Evolutionary conservation across 2,888 invertebrate genomes (phyloP), one percentile per base, ranked within the genome.

Genomic region (Scaptomyza parva): DNA sequence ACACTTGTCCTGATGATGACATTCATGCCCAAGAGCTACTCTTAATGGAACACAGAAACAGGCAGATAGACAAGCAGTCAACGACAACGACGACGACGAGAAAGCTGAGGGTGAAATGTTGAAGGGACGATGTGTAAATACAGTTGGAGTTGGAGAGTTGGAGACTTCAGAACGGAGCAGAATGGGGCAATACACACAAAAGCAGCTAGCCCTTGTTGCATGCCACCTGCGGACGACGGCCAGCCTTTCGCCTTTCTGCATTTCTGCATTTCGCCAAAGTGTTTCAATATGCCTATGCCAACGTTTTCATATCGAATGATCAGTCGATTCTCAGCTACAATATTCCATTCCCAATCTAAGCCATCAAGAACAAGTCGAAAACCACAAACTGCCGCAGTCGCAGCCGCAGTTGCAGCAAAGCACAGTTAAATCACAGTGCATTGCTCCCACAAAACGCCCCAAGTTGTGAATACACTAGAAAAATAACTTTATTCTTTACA

Each of bases 21-120:
- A 86, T 86, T 86, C 81, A 83, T 86, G 81, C 86, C 78, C 81
- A 83, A 88, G 84, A 82, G 86, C 81, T 70, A 82, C 88, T 82
- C 76, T 77, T 80, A 78, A 79, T 80, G 78, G 66, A 82, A 48
- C 78, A 73, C 70, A 64, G 65, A 61, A 51, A 61, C 68, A 54
- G 43, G 18, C 70, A 75, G 64, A 71, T 67, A 71, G 67, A 71
- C 67, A 75, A 69, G 59, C 76, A 58, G 18, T 17, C 70, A 69
- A 53, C 54, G 55, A 52, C 47, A 44, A 30, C n/a, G n/a, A n/a
- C n/a, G n/a, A n/a, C n/a, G n/a, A 44, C 30, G 54, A 35, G 26
- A 14, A 33, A 26, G 63, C 53, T 40, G 35, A 53, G 44, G 52
- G 47, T 44, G 66, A 43, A 48, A 41, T 48, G 43, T 17, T 35